Conservation (phyloP, 2,888 invertebrate species). For the Trissolcus japonicus region DNA sequence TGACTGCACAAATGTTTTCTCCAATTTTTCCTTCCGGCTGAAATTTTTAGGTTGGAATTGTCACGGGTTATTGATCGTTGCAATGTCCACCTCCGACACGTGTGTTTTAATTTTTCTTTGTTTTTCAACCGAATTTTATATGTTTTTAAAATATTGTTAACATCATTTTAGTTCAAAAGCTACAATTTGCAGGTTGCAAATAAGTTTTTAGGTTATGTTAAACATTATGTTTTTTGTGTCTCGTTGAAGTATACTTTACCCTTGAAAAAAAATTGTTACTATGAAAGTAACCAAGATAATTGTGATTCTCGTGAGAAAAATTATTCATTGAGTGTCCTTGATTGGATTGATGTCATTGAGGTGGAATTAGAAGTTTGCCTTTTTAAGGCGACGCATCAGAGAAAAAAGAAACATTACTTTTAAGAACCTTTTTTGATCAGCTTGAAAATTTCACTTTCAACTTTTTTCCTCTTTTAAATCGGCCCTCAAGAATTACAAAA, state of each 20-base stretch:
- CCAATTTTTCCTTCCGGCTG: background rate
- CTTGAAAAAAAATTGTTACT: background rate
- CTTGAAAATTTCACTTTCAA: too few species aligned
- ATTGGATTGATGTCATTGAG: background rate
- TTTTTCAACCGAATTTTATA: background rate
- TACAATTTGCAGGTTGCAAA: background rate
- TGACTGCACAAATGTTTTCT: background rate
- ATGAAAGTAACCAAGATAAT: background rate
- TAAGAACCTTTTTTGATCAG: too few species aligned
- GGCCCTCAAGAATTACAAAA: background rate
- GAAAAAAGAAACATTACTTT: too few species aligned
- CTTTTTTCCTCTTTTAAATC: background rate
- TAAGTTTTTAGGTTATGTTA: too few species aligned
- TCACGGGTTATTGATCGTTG: conserved; percentile 13
- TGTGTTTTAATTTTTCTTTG: conserved; percentile 1
- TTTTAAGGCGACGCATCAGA: too few species aligned
- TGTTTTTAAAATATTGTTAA: background rate
- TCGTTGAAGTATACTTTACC: background rate
- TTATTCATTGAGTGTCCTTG: background rate
- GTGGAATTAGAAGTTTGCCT: too few species aligned
- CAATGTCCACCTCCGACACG: background rate
- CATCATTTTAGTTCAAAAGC: background rate
- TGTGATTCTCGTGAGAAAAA: background rate
- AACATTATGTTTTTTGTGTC: background rate
- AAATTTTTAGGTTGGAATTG: conserved; percentile 8